Evolutionary conservation across 2,797 vertebrate species (phyloP), one percentile per base, ranked within the genome.

Genomic region (Lophius americanus): DNA sequence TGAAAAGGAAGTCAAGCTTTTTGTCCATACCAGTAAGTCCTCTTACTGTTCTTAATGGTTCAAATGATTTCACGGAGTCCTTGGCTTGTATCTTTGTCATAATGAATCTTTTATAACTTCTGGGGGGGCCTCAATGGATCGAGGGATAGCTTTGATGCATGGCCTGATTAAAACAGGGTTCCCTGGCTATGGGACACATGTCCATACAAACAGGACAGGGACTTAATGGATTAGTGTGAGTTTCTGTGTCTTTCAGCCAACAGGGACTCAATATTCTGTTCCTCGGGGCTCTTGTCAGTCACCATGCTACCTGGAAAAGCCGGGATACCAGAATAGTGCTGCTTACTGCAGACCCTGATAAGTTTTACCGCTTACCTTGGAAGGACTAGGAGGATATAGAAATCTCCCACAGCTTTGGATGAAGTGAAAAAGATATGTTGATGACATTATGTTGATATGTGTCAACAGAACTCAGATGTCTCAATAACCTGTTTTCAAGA

Each of bases 71-170:
- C 33, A 66, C 43, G 54, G 64, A 61, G 61, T 61, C 64, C 39
- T 51, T 7, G 49, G 56, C 55, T 48, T 4, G 66, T 51, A 68
- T 47, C 59, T 42, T 62, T 67, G 33, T 83, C 9, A 64, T 67
- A 64, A 84, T 83, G 14, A 75, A 82, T 79, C 51, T 76, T 82
- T 64, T 42, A 79, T 60, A 55, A 37, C 59, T 58, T 66, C 38
- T 68, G 63, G 48, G 57, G 38, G 57, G 63, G 35, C 7, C n/a
- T 61, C 51, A 14, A 79, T 84, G 53, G 67, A 81, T 79, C 47
- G 56, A 38, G 39, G 43, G 41, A 51, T 38, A 2, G 14, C 12
- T 65, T 57, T 72, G 59, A 75, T 77, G 67, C 46, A 51, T 48
- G 52, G 43, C 12, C 65, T 70, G 65, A 79, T 70, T 66, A 62